Percentiles rank a stretch among this genome's conserved stretches.
Conservation (phyloP, 2,888 invertebrate genomes). For the Apotomis capreana region DNA sequence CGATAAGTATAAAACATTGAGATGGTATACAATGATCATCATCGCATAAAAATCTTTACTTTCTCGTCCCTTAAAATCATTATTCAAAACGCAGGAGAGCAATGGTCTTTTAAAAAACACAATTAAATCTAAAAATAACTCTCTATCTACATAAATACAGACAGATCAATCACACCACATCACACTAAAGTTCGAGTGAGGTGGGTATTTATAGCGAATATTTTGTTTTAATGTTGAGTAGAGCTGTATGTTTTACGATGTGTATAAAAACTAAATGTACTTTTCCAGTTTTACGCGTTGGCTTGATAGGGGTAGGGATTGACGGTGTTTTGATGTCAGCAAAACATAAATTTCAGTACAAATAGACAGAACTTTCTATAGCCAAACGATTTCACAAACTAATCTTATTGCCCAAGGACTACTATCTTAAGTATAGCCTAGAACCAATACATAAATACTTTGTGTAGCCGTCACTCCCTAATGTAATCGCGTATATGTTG, state of each 20-base stretch:
- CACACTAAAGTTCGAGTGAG: background rate
- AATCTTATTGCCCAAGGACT: no score
- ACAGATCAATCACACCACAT: constrained; percentile 7
- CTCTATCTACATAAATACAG: background rate
- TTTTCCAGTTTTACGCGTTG: constrained; percentile 11
- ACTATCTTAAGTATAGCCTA: no score
- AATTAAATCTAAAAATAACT: no score
- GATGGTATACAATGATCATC: no score
- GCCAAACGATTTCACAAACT: no score
- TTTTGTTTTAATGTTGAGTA: background rate
- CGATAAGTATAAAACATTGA: no score
- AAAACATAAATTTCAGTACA: background rate
- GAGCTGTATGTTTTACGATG: constrained; percentile 16
- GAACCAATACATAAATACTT: no score
- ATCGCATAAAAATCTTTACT: no score
- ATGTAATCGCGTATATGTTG: no score
- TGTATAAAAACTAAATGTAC: constrained; percentile 15
- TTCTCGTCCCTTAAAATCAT: background rate
- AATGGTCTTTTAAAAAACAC: background rate
- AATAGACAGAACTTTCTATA: no score
- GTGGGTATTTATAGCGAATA: background rate
- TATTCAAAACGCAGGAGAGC: background rate
- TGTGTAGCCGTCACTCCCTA: no score
- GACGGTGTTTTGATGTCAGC: background rate
- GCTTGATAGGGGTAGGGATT: background rate